Base-by-base conservation (phyloP, 2,888 invertebrate genomes). In the Ptychoptera albimana region DNA sequence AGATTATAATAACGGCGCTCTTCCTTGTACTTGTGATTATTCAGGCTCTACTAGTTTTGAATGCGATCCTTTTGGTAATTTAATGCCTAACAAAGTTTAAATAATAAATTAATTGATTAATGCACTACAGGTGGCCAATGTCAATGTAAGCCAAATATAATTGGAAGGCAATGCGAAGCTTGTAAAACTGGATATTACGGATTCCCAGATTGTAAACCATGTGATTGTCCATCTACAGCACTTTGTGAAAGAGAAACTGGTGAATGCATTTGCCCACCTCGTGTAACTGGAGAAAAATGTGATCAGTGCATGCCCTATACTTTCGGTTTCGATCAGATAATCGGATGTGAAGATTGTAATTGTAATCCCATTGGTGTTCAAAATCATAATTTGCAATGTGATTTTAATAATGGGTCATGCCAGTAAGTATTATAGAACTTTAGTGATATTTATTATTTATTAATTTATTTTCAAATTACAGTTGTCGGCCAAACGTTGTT, bases 311-410 rank as follows among this genome's bases (percentile, higher is more conserved):
- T 80, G 49, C 76, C 82, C 0, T 77, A 79, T 49, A 96, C 96
- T 0, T 96, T 85, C 59, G 93, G 93, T 37, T 93, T 82, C 59
- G 88, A 98, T 69, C 80, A 85, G 37, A 79, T 92, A 44, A 86
- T 91, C 55, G 98, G 98, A 8, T 98, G 98, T 61, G 88, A 91
- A 63, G 84, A 86, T 50, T 98, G 97, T 61, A 82, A 81, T 56
- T 98, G 98, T 62, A 77, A 87, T 55, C 76, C 78, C 1, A 64
- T 82, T 32, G 98, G 98, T 6, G 88, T 93, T 0, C 63, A 76
- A 37, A 66, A 70, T 50, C 76, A 80, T 32, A 75, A 82, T 50
- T 63, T 86, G 44, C 91, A 93, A 56, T 98, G 98, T 60, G 86
- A 97, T 58, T 70, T 86, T 2, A 69, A 79, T 43, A 86, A 75